phyloP scores from a whole-genome alignment of 1,140 invertebrate genomes.

The Drosophila parvula region DNA sequence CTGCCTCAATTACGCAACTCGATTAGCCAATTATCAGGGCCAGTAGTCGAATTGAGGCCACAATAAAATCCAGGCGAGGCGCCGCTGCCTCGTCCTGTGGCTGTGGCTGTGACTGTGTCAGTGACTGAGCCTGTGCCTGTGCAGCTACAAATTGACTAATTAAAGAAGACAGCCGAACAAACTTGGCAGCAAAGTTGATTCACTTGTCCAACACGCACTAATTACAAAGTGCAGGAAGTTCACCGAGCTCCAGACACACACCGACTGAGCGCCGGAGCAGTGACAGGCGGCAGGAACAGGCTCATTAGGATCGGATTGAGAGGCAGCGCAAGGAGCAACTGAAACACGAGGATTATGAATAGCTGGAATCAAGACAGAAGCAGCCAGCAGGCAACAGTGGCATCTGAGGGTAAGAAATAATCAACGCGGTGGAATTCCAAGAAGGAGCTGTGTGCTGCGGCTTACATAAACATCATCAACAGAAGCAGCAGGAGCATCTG shows the following conservation, averaged over 20 bases:
- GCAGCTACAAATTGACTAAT: conserved; percentile 40
- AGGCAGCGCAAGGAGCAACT: not conserved
- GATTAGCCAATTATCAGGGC: conserved; percentile 38
- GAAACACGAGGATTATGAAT: conserved; percentile 44
- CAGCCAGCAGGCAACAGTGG: not conserved
- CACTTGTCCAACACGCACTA: conserved; percentile 46
- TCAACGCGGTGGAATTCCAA: not conserved
- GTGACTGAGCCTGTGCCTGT: conserved; percentile 1
- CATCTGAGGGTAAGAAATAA: not conserved
- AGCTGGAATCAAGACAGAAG: conserved; percentile 7
- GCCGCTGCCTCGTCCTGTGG: not conserved
- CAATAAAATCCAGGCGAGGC: conserved; percentile 19
- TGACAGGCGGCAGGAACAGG: conserved; percentile 24
- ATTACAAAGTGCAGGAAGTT: conserved; percentile 47
- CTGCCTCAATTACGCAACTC: conserved; percentile 29
- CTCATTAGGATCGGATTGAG: conserved; percentile 47
- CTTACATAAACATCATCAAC: not conserved
- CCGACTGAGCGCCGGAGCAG: not conserved
- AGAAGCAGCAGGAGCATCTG: not conserved
- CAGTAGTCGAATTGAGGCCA: not conserved
- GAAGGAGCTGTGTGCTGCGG: not conserved
- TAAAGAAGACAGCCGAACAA: conserved; percentile 42
- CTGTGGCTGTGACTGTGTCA: no score
- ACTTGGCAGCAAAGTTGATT: conserved; percentile 42
- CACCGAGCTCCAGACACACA: not conserved